Conservation (phyloP, 2,888 invertebrate genomes). For the Operophtera brumata region DNA sequence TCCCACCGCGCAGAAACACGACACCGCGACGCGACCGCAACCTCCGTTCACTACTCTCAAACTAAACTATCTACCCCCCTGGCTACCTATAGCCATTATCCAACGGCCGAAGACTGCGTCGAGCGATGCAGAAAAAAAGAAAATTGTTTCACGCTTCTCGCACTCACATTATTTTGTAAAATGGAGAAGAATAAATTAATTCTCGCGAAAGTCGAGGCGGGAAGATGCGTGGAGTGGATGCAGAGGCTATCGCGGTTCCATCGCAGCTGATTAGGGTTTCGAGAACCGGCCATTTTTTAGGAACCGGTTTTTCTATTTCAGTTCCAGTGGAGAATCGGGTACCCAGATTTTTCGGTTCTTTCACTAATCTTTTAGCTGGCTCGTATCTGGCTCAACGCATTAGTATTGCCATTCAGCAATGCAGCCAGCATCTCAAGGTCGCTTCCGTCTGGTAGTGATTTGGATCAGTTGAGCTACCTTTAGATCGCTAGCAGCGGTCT, state of each 20-base stretch:
- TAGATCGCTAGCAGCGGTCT: no score
- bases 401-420: no score
- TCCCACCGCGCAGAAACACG: slow-evolving; percentile 36
- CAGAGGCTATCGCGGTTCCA: slow-evolving; percentile 72
- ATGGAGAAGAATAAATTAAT: slow-evolving; percentile 71
- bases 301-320: no score
- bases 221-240: slow-evolving; percentile 51
- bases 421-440: no score
- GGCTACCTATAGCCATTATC: slow-evolving; percentile 21
- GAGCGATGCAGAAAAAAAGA: slow-evolving; percentile 67
- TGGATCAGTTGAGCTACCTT: no score
- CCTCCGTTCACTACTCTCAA: slow-evolving; percentile 58
- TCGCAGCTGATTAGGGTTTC: no score
- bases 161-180: slow-evolving; percentile 75
- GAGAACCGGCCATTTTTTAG: no score
- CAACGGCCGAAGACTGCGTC: slow-evolving; percentile 46
- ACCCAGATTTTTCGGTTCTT: no score
- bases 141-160: slow-evolving; percentile 78
- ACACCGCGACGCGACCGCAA: slow-evolving; percentile 51
- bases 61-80: slow-evolving; percentile 53
- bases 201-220: slow-evolving; percentile 72
- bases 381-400: no score
- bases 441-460: no score
- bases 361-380: no score
- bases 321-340: no score